Evolutionary conservation across 2,888 invertebrate genomes (phyloP), one percentile per base, ranked within the genome.

Genomic region (Leistus spinibarbis): DNA sequence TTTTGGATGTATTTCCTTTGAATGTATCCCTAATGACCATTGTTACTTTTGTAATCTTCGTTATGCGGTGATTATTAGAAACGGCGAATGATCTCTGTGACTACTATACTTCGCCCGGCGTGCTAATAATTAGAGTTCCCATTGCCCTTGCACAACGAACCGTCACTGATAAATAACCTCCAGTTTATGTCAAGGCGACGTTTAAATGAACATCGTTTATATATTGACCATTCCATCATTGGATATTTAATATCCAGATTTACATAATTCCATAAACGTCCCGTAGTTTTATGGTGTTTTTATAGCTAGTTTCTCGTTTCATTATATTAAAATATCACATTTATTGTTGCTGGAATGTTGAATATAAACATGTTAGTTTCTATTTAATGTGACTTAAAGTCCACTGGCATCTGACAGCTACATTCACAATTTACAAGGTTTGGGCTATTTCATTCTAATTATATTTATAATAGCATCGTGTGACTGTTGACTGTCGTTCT

Each of bases 261-360:
- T 65, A 24, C 23, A 65, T 56, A 22, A 24, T 53, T 60, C 27
- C 27, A 16, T 64, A 22, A 7, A 17, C 65, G 64, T 60, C 60
- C 56, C 27, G 54, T 23, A 17, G 71, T 65, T 72, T 72, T 65
- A 72, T 64, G 27, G 56, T 17, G 19, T 24, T 65, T 72, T 72
- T 72, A 72, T 72, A n/a, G 56, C 71, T 23, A 19, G 65, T 65
- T 22, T 65, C 65, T 65, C 10, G 65, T 72, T 72, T 72, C 71
- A 65, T 72, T 72, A 72, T 72, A 72, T 72, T 72, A 72, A 65
- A 72, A 72, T 72, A 72, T 72, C 71, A 64, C 64, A n/a, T 64
- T 20, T 20, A 57, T 60, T 60, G 60, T 19, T 40, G 40, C 40
- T 40, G 40, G 40, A 40, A 40, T 40, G 40, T 40, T 40, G 40